A percentile compares a stretch with the other conserved stretches of the same genome.
These are phyloP conservation scores for Drosophila grimshawi DNA, from an alignment of 1,140 invertebrate genomes.

Conservation along the genomic window DNA sequence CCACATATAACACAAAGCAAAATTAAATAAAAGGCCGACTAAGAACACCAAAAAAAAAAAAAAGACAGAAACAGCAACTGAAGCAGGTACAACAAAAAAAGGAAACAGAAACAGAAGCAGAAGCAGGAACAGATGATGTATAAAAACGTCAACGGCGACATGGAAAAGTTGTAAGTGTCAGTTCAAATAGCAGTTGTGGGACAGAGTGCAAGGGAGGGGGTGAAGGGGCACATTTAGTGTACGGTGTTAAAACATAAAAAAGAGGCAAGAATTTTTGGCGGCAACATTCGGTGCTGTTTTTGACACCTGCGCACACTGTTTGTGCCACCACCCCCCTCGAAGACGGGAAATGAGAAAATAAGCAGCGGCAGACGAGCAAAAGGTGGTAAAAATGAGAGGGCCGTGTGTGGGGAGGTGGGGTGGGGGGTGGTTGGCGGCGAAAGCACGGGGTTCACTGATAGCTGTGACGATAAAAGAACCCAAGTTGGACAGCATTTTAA, in stretches of 20 bases:
- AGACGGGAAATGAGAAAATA: slow-evolving; percentile 78
- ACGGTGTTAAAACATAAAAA: slow-evolving; percentile 77
- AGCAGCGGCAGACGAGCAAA: slow-evolving; percentile 50
- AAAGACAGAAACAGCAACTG: slow-evolving; percentile 13
- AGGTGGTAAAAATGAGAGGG: neutral
- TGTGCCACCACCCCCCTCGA: slow-evolving; percentile 17
- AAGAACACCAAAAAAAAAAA: neutral
- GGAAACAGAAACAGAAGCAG: slow-evolving; percentile 37
- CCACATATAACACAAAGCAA: slow-evolving; percentile 41
- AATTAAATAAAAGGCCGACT: slow-evolving; percentile 72
- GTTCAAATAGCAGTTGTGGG: slow-evolving; percentile 41
- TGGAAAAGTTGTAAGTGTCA: slow-evolving; percentile 75
- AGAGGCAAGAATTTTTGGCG: slow-evolving; percentile 30
- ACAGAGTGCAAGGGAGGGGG: neutral
- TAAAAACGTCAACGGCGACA: slow-evolving; percentile 75
- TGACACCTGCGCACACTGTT: slow-evolving; percentile 71
- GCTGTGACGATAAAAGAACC: slow-evolving; percentile 39
- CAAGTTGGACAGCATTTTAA: slow-evolving; percentile 36
- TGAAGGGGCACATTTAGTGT: slow-evolving; percentile 19
- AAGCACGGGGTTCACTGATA: slow-evolving; percentile 2
- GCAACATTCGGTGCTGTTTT: slow-evolving; percentile 59
- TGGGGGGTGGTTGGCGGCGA: neutral
- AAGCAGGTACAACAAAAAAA: slow-evolving; percentile 15
- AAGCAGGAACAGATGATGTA: slow-evolving; percentile 71
- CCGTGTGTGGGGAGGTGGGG: neutral